Conservation (phyloP, 30 jellyfish, hydroid and myxozoan species). For the Aurelia sp. region DNA sequence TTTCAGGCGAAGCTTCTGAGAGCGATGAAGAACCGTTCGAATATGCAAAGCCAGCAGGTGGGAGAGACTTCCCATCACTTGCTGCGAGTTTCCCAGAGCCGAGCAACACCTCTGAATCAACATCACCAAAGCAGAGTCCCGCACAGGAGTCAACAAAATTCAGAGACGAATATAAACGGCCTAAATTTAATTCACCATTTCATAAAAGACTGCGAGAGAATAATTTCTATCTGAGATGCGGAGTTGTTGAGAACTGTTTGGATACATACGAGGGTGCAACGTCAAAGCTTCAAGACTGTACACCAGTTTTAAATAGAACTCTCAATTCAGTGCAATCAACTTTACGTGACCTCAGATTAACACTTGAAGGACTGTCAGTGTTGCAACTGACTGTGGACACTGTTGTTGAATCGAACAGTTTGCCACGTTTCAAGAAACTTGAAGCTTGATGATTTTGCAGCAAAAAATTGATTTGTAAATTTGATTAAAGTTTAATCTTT, state of each 20-base stretch:
- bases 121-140: not conserved
- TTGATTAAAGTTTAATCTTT: too few species aligned
- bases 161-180: conserved; percentile 58
- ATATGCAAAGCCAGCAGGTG: conserved; percentile 30
- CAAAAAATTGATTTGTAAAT: too few species aligned
- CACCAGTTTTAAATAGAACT: conserved; percentile 44
- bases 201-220: conserved; percentile 75
- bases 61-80: conserved; percentile 79
- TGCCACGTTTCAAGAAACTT: conserved; percentile 36
- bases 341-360: conserved; percentile 33
- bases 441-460: not conserved
- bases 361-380: conserved; percentile 49
- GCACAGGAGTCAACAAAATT: conserved; percentile 39
- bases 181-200: conserved; percentile 62
- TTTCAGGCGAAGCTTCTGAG: conserved; percentile 96
- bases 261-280: conserved; percentile 59
- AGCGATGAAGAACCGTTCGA: conserved; percentile 83
- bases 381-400: conserved; percentile 44
- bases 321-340: conserved; percentile 28
- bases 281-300: conserved; percentile 43
- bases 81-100: conserved; percentile 48
- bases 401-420: conserved; percentile 15
- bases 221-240: conserved; percentile 81
- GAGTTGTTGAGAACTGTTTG: conserved; percentile 68
- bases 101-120: not conserved